A percentile compares a stretch with the other conserved stretches of the same genome.
Conservation (phyloP, 1,140 invertebrate species). For the Plodia interpunctella region DNA sequence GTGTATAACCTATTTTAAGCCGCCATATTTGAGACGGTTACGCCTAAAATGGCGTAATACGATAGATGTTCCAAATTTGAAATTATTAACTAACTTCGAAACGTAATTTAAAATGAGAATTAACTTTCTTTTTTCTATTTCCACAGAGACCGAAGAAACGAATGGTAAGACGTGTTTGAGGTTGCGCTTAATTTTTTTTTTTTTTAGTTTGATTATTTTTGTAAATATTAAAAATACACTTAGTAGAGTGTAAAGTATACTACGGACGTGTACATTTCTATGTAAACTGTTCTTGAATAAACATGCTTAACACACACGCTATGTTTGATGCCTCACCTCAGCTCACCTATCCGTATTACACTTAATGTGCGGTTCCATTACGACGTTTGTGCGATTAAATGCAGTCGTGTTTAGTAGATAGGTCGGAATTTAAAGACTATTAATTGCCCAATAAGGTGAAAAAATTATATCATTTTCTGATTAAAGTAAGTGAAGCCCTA, state of each 20-base stretch:
- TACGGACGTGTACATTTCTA: slow-evolving; percentile 41
- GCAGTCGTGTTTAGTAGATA: too few relatives aligned
- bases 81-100: neutral
- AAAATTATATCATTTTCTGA: too few relatives aligned
- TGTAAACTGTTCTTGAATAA: slow-evolving; percentile 54
- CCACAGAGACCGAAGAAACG: slow-evolving; percentile 8
- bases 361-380: slow-evolving; percentile 31
- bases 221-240: slow-evolving; percentile 42
- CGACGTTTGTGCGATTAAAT: neutral
- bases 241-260: slow-evolving; percentile 39
- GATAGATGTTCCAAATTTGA: neutral
- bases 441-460: too few relatives aligned
- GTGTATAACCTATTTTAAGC: neutral
- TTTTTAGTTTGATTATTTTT: slow-evolving; percentile 32
- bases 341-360: slow-evolving; percentile 51
- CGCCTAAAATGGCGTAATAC: neutral
- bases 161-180: slow-evolving; percentile 40
- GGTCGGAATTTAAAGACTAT: too few relatives aligned
- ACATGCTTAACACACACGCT: slow-evolving; percentile 51
- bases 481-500: too few relatives aligned
- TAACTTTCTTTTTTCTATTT: slow-evolving; percentile 13
- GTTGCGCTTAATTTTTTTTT: slow-evolving; percentile 32
- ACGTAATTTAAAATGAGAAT: neutral
- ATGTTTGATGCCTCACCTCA: slow-evolving; percentile 61
- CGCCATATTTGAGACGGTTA: neutral